These are phyloP conservation scores for Isurus oxyrinchus DNA, from an alignment of 2,113 vertebrate species.

Conservation along the genomic window DNA sequence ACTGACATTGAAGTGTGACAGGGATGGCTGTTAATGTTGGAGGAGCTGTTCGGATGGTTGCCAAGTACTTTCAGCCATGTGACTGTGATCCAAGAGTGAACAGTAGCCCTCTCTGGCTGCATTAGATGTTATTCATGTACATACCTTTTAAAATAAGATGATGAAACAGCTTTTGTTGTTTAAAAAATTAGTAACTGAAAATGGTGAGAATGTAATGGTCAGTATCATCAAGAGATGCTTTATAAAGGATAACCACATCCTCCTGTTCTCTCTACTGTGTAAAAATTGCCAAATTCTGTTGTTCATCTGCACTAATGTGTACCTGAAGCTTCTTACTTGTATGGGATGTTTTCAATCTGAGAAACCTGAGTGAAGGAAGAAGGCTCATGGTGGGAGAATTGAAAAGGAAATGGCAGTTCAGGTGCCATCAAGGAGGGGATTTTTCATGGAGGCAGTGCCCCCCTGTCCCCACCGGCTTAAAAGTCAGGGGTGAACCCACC, in stretches of 20 bases:
- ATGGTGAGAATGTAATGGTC: background rate
- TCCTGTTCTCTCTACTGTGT: background rate
- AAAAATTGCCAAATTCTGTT: background rate
- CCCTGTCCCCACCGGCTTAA: no score
- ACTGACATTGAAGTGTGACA: background rate
- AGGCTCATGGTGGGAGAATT: background rate
- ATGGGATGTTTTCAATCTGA: background rate
- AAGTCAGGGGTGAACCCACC: no score
- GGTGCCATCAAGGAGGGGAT: background rate
- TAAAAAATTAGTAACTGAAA: background rate
- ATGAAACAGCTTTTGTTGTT: background rate
- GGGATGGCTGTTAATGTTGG: background rate
- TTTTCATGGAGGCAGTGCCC: no score
- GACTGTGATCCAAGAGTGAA: background rate
- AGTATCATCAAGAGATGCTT: background rate
- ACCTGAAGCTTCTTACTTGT: background rate
- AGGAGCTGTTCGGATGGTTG: background rate
- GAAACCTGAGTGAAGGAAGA: background rate
- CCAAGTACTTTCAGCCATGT: background rate
- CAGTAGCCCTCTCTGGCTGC: background rate
- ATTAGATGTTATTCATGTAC: background rate
- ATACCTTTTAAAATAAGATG: background rate
- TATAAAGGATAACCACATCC: background rate
- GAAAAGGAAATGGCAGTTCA: background rate
- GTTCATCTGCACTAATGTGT: no score